Conservation (phyloP, 2,113 vertebrate species). For the Sinocyclocheilus anophthalmus region DNA sequence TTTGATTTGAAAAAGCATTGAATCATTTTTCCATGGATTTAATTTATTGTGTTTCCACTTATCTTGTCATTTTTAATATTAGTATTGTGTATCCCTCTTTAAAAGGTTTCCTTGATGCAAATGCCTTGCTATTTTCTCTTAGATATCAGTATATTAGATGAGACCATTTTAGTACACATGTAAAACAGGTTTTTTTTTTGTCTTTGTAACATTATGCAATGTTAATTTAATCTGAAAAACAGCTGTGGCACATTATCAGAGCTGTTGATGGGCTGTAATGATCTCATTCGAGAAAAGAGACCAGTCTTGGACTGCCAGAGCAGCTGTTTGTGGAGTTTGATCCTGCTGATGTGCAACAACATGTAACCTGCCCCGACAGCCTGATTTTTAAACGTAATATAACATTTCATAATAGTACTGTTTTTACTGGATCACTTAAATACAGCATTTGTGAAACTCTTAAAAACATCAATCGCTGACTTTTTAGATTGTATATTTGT, state of each 20-base stretch:
- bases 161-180: background rate
- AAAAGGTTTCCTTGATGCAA: background rate
- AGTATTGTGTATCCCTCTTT: background rate
- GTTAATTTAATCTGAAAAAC: constrained; percentile 48
- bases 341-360: constrained; percentile 3
- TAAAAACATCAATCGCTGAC: too few species aligned
- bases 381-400: too few species aligned
- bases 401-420: too few species aligned
- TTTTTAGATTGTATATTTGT: too few species aligned
- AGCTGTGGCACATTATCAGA: constrained; percentile 57
- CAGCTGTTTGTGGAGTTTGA: constrained; percentile 2
- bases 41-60: too few species aligned
- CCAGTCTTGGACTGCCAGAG: background rate
- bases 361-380: background rate
- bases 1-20: background rate
- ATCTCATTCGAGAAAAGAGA: constrained; percentile 61
- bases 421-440: background rate
- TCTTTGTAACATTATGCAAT: background rate
- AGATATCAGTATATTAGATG: background rate
- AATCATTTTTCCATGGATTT: background rate
- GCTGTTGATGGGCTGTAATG: constrained; percentile 64
- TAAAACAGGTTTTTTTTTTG: background rate
- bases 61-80: too few species aligned
- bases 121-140: background rate
- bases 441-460: background rate